Evolutionary conservation across 2,113 vertebrate species (phyloP), one percentile per base, ranked within the genome.

Genomic region (Tympanuchus pallidicinctus): DNA sequence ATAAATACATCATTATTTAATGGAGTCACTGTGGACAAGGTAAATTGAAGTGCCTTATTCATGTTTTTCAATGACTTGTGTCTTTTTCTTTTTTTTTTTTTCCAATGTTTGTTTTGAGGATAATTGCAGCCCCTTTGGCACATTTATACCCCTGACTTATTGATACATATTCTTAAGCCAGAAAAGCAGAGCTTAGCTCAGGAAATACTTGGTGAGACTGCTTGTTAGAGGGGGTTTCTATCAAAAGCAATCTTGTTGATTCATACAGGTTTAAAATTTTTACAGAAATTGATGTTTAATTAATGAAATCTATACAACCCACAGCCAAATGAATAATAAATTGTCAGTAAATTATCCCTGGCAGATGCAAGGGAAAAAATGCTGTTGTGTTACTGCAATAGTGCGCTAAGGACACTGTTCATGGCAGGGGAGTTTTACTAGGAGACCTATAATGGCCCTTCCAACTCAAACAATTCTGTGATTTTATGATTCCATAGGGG

Each of bases 71-170:
- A 64, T 13, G 47, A 52, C 25, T 70, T 79, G 13, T 60, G 42
- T 36, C 63, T 13, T 30, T 59, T 65, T 42, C 63, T 13, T 30
- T 59, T 65, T 30, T 59, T 65, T 52, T 54, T 54, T 66, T 85
- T 28, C 6, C 27, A 69, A 1, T 82, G 64, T 91, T 92, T 92
- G 32, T 82, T 94, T 82, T 88, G 71, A 92, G 64, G 45, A 85
- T 77, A 91, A 91, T 66, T 95, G 81, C 48, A 91, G 59, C 8
- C 30, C 34, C 64, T 79, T 87, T 87, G 89, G 87, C 42, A 80
- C 43, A 4, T 69, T 77, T 80, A 28, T 85, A 76, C 87, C 64
- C 64, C 63, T 60, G 32, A 92, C 84, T 85, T 91, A 80, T 63
- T 89, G 56, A 86, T 89, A 60, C 50, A 50, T 61, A 56, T 77